Evolutionary conservation across 2,888 invertebrate genomes (phyloP).

Genomic region (Anoplius nigerrimus): DNA sequence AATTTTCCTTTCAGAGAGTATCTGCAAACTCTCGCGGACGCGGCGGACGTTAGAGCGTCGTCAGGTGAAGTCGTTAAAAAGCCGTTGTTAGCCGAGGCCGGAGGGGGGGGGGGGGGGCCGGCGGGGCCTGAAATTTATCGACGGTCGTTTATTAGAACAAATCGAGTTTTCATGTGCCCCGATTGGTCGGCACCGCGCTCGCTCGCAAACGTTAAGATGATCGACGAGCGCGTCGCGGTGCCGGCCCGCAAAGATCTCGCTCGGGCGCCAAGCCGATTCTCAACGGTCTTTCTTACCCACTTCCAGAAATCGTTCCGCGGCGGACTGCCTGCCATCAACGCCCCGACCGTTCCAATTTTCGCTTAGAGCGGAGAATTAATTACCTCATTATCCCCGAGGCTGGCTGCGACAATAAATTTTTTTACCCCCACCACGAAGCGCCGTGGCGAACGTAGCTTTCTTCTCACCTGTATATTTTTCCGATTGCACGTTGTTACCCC

Average conservation of each 20-base stretch:
- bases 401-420: neutral
- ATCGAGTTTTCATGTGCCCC: conserved; percentile 35
- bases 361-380: conserved; percentile 25
- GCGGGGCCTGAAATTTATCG: conserved; percentile 30
- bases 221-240: conserved; percentile 13
- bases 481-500: no score
- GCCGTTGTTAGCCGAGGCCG: conserved; percentile 20
- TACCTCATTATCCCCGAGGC: no score
- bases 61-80: conserved; percentile 33
- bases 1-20: conserved; percentile 14
- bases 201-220: conserved; percentile 28
- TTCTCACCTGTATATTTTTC: no score
- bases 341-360: conserved; percentile 4
- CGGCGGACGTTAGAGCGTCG: conserved; percentile 10
- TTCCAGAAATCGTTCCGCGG: conserved; percentile 6
- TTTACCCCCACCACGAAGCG: neutral
- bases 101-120: no score
- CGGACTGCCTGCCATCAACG: neutral
- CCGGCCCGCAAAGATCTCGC: no score
- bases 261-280: no score
- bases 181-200: conserved; percentile 21
- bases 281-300: no score
- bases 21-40: neutral
- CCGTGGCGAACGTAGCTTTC: no score
- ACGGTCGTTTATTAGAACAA: conserved; percentile 37